Evolutionary conservation across 1,140 invertebrate species (phyloP), one percentile per base, ranked within the genome.

Genomic region (Chelonus insularis): DNA sequence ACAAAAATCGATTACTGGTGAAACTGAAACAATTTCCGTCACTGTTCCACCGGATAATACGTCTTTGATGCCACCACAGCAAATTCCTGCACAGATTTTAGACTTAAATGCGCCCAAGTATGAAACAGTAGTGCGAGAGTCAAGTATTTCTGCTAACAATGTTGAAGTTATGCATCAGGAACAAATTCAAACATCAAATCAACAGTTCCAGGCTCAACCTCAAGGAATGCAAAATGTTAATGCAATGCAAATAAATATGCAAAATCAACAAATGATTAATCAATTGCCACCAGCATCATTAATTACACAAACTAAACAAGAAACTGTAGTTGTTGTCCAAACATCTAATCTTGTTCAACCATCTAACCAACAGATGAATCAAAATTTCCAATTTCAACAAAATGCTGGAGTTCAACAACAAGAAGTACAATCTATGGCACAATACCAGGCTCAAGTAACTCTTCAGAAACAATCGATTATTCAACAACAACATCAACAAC

Each of bases 1-100:
- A 62, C 77, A 78, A 45, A 80, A 80, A 52, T 54, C 64, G 8
- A 36, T 62, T 4, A 47, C 51, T 39, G 57, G 37, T 32, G 57
- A 62, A 7, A 23, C 51, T n/a, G 64, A 66, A 9, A 21, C n/a
- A 7, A 37, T 61, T 16, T 16, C 20, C 9, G 29, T 47, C 20
- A 29, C 25, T 29, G 25, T 29, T 29, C 25, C 25, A 29, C 3
- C 25, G 25, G 59, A 55, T 39, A 61, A 45, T n/a, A 9, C 7
- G 20, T 34, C 14, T 8, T 2, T 54, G 14, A 41, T 16, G n/a
- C 23, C 50, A 43, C 50, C 50, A 4, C 58, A 60, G n/a, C 16
- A 25, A 11, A 25, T 39, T 14, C 18, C 25, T n/a, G 25, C 23
- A 20, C 37, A 16, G 1, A 43, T 5, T 39, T 25, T 45, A 8